phyloP scores from a whole-genome alignment of 2,113 vertebrate genomes.

The Pholis gunnellus region DNA sequence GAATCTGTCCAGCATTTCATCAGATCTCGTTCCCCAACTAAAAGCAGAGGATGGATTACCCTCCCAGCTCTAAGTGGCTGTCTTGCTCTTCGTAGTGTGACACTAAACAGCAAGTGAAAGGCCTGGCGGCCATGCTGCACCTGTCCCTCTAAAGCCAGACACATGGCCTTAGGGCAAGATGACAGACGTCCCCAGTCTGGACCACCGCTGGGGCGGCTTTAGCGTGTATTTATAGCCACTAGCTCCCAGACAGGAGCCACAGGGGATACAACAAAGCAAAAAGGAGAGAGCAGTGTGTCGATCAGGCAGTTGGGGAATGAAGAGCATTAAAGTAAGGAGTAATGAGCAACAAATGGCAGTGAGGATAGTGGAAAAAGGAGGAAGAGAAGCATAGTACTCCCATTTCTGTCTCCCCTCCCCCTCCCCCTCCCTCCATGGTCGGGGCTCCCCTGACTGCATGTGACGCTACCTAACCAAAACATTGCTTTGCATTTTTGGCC shows the following conservation, averaged over 20 bases:
- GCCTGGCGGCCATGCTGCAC: conserved; percentile 41
- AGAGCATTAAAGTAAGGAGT: neutral
- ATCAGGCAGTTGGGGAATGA: conserved; percentile 2
- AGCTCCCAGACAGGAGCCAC: conserved; percentile 34
- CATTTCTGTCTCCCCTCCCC: neutral
- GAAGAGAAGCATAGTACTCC: neutral
- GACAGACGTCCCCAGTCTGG: conserved; percentile 61
- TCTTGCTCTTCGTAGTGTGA: neutral
- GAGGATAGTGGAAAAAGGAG: neutral
- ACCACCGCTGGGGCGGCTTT: conserved; percentile 38
- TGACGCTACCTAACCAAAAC: conserved; percentile 70
- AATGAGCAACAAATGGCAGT: neutral
- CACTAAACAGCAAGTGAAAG: conserved; percentile 37
- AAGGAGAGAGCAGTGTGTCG: neutral
- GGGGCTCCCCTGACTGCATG: conserved; percentile 56
- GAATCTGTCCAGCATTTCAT: no score
- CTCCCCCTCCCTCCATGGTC: neutral
- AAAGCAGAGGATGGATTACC: neutral
- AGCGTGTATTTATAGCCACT: conserved; percentile 67
- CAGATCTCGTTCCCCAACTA: no score
- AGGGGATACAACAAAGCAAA: neutral
- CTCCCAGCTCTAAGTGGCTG: neutral
- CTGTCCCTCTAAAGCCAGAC: conserved; percentile 60
- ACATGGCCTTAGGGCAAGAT: conserved; percentile 29
- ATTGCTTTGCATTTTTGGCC: conserved; percentile 75